A percentile compares a stretch with the other conserved stretches of the same genome.
Conservation (phyloP, 2,797 vertebrate species). For the Tragopan temminckii region DNA sequence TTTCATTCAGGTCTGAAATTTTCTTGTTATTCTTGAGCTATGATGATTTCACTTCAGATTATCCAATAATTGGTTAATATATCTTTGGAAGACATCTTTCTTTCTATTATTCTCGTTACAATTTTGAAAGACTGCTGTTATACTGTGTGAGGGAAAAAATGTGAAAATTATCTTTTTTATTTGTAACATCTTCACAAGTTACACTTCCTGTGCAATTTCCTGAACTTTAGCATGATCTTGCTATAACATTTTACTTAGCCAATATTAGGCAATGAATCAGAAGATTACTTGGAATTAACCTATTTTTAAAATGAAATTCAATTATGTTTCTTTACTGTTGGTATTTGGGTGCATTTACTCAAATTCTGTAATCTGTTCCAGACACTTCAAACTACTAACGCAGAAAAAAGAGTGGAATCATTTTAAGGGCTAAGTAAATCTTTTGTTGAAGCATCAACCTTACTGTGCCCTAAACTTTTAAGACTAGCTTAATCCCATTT, state of each 20-base stretch:
- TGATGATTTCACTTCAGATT: neutral
- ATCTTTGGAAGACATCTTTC: neutral
- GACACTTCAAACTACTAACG: neutral
- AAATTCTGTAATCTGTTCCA: neutral
- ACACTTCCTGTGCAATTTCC: neutral
- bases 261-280: neutral
- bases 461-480: neutral
- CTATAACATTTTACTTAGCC: neutral
- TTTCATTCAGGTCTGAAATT: neutral
- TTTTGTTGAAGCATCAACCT: neutral
- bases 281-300: neutral
- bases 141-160: neutral
- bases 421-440: neutral
- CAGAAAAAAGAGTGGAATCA: neutral
- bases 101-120: neutral
- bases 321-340: neutral
- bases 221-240: neutral
- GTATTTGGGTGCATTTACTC: neutral
- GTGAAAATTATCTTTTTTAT: neutral
- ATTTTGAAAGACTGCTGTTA: neutral
- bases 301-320: neutral
- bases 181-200: neutral
- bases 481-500: neutral
- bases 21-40: neutral
- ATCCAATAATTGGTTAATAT: neutral